These are phyloP conservation scores for Acinonyx jubatus DNA, from an alignment of 2,113 vertebrate species.

Conservation along the genomic window DNA sequence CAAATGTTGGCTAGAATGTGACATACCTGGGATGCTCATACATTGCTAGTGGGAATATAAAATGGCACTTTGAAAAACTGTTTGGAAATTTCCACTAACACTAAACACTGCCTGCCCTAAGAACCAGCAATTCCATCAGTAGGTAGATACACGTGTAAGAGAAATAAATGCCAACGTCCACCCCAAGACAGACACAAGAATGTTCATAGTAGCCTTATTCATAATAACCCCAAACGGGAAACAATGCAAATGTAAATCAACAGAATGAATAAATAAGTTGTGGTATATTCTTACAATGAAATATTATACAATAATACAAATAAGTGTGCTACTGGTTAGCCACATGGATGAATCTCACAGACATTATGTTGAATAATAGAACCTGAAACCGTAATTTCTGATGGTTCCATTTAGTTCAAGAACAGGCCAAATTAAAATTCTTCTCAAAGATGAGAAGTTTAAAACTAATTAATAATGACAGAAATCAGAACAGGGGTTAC, in stretches of 20 bases:
- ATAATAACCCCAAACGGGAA: not conserved
- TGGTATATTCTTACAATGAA: not conserved
- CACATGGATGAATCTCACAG: not conserved
- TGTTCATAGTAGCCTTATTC: not conserved
- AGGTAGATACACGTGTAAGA: not conserved
- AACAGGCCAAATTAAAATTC: not conserved
- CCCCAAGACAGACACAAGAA: not conserved
- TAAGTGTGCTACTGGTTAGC: not conserved
- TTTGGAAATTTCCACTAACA: not conserved
- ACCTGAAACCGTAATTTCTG: not conserved
- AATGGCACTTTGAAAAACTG: not conserved
- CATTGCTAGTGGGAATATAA: not conserved
- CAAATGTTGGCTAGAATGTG: not conserved
- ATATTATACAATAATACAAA: not conserved
- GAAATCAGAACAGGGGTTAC: not conserved
- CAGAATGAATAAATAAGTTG: not conserved
- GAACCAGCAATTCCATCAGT: not conserved
- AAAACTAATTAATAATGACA: not conserved
- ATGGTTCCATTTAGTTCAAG: not conserved
- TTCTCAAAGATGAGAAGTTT: not conserved
- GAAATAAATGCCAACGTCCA: not conserved
- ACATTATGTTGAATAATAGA: not conserved
- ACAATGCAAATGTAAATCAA: not conserved
- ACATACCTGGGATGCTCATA: not conserved
- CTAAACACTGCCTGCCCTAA: not conserved